phyloP scores from a whole-genome alignment of 2,797 vertebrate species.

The Atherinosoma microstoma region DNA sequence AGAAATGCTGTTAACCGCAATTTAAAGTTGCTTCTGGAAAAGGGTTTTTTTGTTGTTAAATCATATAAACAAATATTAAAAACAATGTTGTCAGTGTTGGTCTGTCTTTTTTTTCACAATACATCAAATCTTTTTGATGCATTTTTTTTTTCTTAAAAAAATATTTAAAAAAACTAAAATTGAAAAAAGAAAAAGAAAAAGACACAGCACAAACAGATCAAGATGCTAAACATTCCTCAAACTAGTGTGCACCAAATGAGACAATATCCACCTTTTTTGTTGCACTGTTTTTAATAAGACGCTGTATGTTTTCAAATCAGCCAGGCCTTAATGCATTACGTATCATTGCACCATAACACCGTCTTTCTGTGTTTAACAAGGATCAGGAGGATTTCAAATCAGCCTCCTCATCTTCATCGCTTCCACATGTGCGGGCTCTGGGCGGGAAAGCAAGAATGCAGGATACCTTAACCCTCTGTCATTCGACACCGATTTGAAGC shows the following conservation, averaged over 20 bases:
- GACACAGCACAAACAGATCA: background rate
- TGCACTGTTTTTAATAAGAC: constrained; percentile 65
- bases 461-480: constrained; percentile 69
- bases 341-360: constrained; percentile 65
- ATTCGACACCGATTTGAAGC: constrained; percentile 71
- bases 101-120: constrained; percentile 19
- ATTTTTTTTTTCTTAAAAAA: background rate
- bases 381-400: constrained; percentile 73
- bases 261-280: constrained; percentile 49
- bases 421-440: constrained; percentile 55
- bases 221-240: background rate
- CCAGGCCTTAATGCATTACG: constrained; percentile 63
- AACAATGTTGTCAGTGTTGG: constrained; percentile 2
- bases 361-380: constrained; percentile 78
- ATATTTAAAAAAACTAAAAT: background rate
- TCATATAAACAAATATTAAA: background rate
- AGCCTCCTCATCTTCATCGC: constrained; percentile 47
- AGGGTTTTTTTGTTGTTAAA: background rate
- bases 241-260: constrained; percentile 53
- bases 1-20: constrained; percentile 29
- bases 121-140: background rate
- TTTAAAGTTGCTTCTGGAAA: constrained; percentile 27
- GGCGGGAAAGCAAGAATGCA: constrained; percentile 49
- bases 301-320: constrained; percentile 65
- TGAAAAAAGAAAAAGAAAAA: background rate